Percentiles rank a stretch among this genome's conserved stretches.
Evolutionary conservation across 2,113 vertebrate genomes (phyloP).

Genomic region (Alosa alosa): DNA sequence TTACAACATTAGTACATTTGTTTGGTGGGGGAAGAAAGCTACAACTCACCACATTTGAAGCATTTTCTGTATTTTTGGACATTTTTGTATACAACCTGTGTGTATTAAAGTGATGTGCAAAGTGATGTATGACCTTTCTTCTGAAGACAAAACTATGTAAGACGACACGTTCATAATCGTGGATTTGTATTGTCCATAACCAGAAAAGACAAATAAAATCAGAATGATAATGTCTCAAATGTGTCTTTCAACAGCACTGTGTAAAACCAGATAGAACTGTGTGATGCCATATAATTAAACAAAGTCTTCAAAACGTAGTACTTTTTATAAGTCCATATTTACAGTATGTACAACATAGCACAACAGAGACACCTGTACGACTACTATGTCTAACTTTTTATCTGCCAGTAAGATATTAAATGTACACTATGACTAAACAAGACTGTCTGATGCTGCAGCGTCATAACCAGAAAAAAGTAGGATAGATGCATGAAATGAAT

Average conservation of each 20-base stretch:
- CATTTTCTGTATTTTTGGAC: not conserved
- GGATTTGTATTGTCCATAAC: slow-evolving; percentile 21
- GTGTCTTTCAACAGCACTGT: slow-evolving; percentile 40
- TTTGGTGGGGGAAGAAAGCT: not conserved
- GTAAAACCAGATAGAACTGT: slow-evolving; percentile 55
- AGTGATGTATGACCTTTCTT: not conserved
- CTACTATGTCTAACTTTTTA: slow-evolving; percentile 55
- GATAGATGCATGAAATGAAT: slow-evolving; percentile 16
- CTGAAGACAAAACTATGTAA: not conserved
- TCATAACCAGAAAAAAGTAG: slow-evolving; percentile 11
- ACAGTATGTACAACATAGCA: slow-evolving; percentile 71
- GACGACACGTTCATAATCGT: not conserved
- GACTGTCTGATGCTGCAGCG: not conserved
- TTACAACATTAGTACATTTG: not conserved
- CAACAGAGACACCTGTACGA: slow-evolving; percentile 57
- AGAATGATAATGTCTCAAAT: slow-evolving; percentile 34
- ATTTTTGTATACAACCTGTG: not conserved
- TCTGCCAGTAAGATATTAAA: slow-evolving; percentile 56
- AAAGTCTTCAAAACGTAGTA: slow-evolving; percentile 63
- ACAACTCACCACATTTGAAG: not conserved
- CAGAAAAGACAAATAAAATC: not conserved
- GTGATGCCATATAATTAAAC: slow-evolving; percentile 67
- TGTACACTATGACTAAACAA: slow-evolving; percentile 57
- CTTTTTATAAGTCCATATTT: slow-evolving; percentile 74
- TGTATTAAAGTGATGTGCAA: not conserved